Conservation (phyloP, 2,797 vertebrate genomes). For the Aotus griseimembra region DNA sequence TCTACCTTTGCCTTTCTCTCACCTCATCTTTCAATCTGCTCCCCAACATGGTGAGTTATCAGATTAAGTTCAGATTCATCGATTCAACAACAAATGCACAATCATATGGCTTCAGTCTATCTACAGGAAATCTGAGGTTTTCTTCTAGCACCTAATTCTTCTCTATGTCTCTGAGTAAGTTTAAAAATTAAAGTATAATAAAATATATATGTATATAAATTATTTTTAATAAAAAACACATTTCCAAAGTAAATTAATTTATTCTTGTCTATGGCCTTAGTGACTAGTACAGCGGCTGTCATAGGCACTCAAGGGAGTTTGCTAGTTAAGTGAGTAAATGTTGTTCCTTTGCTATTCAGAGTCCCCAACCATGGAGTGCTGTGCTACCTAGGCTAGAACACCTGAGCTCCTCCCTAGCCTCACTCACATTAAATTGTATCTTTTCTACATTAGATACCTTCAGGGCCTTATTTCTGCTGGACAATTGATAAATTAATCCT, state of each 20-base stretch:
- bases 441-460: constrained; percentile 19
- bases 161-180: neutral
- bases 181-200: neutral
- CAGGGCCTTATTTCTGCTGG: constrained; percentile 50
- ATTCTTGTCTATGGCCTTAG: neutral
- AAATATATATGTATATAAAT: no score
- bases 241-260: neutral
- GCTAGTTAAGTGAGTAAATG: neutral
- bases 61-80: neutral
- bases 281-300: neutral
- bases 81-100: neutral
- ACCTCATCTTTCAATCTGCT: neutral
- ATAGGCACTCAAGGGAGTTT: neutral
- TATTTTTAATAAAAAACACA: no score
- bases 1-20: neutral
- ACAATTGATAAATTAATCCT: constrained; percentile 71
- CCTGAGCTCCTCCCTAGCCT: neutral
- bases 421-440: constrained; percentile 23
- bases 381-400: neutral
- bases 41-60: neutral
- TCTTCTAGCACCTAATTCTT: neutral
- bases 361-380: neutral
- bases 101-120: neutral
- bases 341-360: neutral
- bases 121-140: neutral